phyloP scores from a whole-genome alignment of 2,797 vertebrate genomes.

The Mormyrus proboscirostris region DNA sequence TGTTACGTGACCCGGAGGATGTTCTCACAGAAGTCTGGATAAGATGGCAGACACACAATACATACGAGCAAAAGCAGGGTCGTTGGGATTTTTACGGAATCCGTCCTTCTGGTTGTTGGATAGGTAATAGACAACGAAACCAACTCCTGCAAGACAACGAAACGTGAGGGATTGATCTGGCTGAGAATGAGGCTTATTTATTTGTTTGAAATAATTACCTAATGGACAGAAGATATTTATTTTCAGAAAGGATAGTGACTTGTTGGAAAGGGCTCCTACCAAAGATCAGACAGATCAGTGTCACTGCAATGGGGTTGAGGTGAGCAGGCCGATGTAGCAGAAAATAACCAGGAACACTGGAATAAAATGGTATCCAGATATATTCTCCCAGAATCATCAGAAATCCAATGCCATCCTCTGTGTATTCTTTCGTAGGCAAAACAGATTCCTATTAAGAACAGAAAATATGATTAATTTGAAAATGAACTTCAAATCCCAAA shows the following conservation, averaged over 20 bases:
- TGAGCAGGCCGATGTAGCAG: slow-evolving; percentile 31
- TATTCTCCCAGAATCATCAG: slow-evolving; percentile 42
- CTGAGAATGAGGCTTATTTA: not conserved
- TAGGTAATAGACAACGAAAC: slow-evolving; percentile 36
- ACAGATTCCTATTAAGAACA: slow-evolving; percentile 28
- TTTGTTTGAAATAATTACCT: not conserved
- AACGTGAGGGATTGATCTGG: not conserved
- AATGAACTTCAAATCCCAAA: not conserved
- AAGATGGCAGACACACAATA: not conserved
- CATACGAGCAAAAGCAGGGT: slow-evolving; percentile 30
- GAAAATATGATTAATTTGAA: not conserved
- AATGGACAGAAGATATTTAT: not conserved
- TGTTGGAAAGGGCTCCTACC: slow-evolving; percentile 16
- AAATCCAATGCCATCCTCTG: slow-evolving; percentile 38
- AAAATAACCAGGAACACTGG: slow-evolving; percentile 35
- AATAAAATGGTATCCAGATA: slow-evolving; percentile 43
- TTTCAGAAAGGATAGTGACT: not conserved
- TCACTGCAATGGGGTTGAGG: slow-evolving; percentile 6
- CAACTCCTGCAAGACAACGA: slow-evolving; percentile 22
- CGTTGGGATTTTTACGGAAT: slow-evolving; percentile 36
- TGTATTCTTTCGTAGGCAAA: slow-evolving; percentile 41
- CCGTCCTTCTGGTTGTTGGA: slow-evolving; percentile 40
- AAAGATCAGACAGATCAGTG: slow-evolving; percentile 30
- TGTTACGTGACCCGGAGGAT: not conserved
- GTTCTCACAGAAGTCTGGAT: not conserved